Conservation (phyloP, 2,888 invertebrate genomes). For the Suillia variegata region DNA sequence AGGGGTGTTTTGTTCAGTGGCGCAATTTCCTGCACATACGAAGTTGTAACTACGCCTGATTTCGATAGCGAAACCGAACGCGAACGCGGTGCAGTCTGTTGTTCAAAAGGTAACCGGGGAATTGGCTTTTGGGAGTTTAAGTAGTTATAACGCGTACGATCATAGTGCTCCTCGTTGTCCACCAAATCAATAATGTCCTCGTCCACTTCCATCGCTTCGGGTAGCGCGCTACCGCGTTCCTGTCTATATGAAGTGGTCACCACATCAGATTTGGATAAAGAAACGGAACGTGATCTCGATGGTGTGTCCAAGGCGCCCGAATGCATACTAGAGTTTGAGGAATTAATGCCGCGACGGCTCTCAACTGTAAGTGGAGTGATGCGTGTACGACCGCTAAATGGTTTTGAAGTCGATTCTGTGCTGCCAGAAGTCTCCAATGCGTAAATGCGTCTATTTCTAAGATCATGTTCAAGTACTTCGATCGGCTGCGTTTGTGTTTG, state of each 20-base stretch:
- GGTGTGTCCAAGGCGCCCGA: no score
- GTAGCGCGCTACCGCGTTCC: no score
- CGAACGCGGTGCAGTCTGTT: constrained; percentile 27
- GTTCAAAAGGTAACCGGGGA: constrained; percentile 8
- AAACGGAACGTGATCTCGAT: constrained; percentile 44
- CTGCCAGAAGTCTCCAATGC: no score
- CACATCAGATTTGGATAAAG: constrained; percentile 48
- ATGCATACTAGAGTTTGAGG: constrained; percentile 20
- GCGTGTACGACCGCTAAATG: constrained; percentile 37
- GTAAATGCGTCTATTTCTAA: no score
- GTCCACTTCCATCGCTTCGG: no score
- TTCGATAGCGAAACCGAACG: constrained; percentile 51
- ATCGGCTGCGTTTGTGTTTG: constrained; percentile 38
- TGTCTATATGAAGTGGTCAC: constrained; percentile 56
- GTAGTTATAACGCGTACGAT: no score
- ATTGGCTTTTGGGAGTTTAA: not conserved
- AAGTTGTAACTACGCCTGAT: constrained; percentile 52
- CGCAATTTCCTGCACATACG: constrained; percentile 46
- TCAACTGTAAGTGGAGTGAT: constrained; percentile 33
- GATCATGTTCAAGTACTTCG: not conserved
- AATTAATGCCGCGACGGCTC: constrained; percentile 34
- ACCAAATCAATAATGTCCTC: no score
- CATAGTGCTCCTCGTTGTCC: no score
- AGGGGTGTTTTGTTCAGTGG: constrained; percentile 22
- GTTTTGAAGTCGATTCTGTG: not conserved